Evolutionary conservation across 1,140 invertebrate species (phyloP).

Genomic region (Riptortus pedestris): DNA sequence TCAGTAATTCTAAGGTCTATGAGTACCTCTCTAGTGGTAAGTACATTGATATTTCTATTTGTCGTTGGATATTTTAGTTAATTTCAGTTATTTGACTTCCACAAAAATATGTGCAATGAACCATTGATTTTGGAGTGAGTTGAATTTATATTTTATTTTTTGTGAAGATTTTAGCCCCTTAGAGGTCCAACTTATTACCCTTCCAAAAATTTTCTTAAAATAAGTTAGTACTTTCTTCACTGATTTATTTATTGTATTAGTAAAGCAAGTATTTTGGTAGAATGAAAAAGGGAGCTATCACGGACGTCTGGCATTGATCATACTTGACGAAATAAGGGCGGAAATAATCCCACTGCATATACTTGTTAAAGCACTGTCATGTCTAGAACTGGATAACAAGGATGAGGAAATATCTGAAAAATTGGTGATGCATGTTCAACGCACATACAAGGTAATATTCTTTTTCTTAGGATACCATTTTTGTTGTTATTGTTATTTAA

Average conservation of each 20-base stretch:
- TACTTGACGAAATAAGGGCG: background rate
- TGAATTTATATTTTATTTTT: no score
- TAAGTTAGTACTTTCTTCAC: background rate
- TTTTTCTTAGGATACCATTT: background rate
- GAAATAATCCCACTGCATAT: background rate
- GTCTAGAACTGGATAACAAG: background rate
- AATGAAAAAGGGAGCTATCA: conserved; percentile 17
- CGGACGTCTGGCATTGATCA: background rate
- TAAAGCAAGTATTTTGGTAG: background rate
- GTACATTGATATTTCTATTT: no score
- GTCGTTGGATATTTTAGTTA: no score
- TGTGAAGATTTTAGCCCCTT: no score
- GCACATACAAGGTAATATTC: background rate
- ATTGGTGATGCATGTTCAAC: background rate
- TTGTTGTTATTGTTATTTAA: background rate
- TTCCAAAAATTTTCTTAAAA: no score
- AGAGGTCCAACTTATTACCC: no score
- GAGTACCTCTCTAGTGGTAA: no score
- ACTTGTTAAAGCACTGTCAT: conserved; percentile 2
- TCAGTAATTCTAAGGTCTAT: no score
- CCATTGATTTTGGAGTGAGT: no score
- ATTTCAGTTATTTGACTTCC: no score
- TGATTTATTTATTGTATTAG: background rate
- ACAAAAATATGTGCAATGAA: no score
- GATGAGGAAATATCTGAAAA: background rate